Base-by-base conservation (phyloP, 1,140 invertebrate species). In the Gonatopus flavifemur region DNA sequence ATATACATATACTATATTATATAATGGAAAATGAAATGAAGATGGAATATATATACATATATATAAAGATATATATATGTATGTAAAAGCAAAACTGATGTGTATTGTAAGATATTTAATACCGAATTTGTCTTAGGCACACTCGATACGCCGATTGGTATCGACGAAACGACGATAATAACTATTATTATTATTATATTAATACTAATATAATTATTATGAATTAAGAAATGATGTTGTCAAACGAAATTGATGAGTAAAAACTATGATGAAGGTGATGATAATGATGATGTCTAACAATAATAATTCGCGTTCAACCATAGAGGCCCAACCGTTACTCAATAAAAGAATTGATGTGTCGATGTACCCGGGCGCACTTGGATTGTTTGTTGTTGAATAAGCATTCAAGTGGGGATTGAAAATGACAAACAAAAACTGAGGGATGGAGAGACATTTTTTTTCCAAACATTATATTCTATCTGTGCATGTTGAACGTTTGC, bases 51-150 rank as follows among this genome's bases (percentile, higher is more conserved):
- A 59, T 55, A 65, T 60, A 66, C 58, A 63, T 44, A 64, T 62
- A 62, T 53, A 64, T 59, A 53, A 37, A 62, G 25, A 57, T 49
- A 64, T 43, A 71, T 67, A 69, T 64, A 67, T 61, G 52, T n/a
- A n/a, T n/a, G n/a, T n/a, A n/a, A n/a, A n/a, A n/a, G n/a, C n/a
- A 62, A 67, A 64, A 57, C 69, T 50, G 61, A 67, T 74, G 67
- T 72, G 69, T 72, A 71, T 67, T 72, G 70, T 72, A 72, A 72
- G 62, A 74, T 70, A 74, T 70, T 71, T 71, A 74, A 71, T 72
- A 72, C 63, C 53, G 64, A 70, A n/a, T 49, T 66, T 64, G 62
- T 63, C 54, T 65, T 69, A 67, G 64, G 59, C 57, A 66, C 50
- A 67, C 60, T 55, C 52, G 56, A 66, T 66, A n/a, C n/a, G 56